Percentiles rank a stretch among this genome's conserved stretches.
phyloP scores from a whole-genome alignment of 2,888 invertebrate genomes.

The Alentia gelatinosa region DNA sequence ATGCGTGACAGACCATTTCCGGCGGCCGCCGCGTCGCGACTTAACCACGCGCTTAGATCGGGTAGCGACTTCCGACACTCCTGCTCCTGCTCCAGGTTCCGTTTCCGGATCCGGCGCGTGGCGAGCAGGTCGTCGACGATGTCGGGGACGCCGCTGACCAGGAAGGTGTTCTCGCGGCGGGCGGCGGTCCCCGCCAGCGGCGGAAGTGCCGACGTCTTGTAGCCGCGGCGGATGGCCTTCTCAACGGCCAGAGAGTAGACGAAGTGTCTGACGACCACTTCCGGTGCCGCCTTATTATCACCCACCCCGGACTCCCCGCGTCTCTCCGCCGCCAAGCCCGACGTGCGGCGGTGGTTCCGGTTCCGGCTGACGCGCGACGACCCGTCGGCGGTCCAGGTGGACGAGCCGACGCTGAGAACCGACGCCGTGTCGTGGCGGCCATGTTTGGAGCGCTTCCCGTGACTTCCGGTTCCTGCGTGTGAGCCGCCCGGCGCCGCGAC shows the following conservation, averaged over 20 bases:
- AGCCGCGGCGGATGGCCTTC: slow-evolving; percentile 38
- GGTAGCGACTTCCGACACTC: slow-evolving; percentile 36
- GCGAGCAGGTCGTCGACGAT: neutral
- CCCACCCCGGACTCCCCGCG: neutral
- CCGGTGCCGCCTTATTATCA: neutral
- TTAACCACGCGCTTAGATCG: neutral
- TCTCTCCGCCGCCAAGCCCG: neutral
- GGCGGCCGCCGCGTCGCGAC: neutral
- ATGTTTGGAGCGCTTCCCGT: neutral
- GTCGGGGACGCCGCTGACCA: neutral
- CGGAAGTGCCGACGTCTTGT: slow-evolving; percentile 42
- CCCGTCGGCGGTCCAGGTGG: neutral
- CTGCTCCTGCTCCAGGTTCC: neutral
- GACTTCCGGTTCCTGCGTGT: neutral
- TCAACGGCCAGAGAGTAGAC: slow-evolving; percentile 32
- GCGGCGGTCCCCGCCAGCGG: neutral
- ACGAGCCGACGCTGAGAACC: neutral
- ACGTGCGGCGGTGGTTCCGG: neutral
- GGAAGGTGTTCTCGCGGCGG: slow-evolving; percentile 23
- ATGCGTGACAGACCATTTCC: neutral
- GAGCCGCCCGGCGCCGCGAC: neutral
- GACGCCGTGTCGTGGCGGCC: neutral
- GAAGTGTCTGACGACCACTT: neutral
- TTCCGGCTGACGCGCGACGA: neutral
- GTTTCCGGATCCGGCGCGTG: neutral